Percentiles rank a stretch among this genome's conserved stretches.
Conservation (phyloP, 2,113 vertebrate genomes). For the Gadus macrocephalus region DNA sequence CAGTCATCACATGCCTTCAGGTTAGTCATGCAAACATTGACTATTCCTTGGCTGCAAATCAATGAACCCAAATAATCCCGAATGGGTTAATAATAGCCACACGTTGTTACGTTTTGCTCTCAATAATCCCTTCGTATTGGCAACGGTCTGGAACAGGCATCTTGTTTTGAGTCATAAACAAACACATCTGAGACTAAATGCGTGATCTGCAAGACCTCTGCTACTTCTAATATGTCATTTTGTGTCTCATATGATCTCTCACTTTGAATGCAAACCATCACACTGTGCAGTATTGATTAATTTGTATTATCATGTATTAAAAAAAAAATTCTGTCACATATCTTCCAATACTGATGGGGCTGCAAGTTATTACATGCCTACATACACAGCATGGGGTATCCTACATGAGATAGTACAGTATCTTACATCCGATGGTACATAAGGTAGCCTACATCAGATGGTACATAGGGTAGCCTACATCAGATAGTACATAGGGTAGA, state of each 20-base stretch:
- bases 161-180: constrained; percentile 25
- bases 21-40: no score
- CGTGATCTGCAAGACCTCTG: no score
- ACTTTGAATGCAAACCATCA: background rate
- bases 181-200: constrained; percentile 28
- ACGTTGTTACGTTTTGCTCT: constrained; percentile 27
- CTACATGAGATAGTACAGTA: no score
- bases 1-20: no score
- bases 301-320: background rate
- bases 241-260: background rate
- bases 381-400: background rate
- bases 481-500: no score
- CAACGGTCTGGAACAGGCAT: constrained; percentile 6
- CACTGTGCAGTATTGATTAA: background rate
- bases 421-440: no score
- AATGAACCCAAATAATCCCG: constrained; percentile 7
- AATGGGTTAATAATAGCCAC: background rate
- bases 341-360: constrained; percentile 1
- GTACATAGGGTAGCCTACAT: no score
- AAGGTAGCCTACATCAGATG: no score
- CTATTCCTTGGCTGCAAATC: constrained; percentile 5
- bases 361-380: background rate
- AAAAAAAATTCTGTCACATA: background rate
- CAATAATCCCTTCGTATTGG: constrained; percentile 10
- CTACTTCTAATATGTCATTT: no score